phyloP scores from a whole-genome alignment of 2,797 vertebrate genomes.

The Epinephelus awoara region DNA sequence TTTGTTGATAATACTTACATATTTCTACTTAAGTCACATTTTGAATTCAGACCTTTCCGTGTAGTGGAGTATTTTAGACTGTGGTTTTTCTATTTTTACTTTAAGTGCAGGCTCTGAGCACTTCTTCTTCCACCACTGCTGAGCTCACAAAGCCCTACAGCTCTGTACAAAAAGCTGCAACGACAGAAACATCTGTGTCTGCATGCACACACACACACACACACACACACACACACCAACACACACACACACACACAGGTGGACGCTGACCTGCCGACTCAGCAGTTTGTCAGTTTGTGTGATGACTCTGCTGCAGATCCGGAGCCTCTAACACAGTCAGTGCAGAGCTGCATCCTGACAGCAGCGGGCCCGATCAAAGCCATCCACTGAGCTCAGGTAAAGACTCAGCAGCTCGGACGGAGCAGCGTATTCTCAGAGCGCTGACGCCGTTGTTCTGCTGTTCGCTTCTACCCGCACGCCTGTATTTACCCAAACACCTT shows the following conservation, averaged over 20 bases:
- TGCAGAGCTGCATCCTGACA: constrained; percentile 40
- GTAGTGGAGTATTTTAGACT: neutral
- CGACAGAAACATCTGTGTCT: neutral
- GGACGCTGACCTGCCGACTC: constrained; percentile 58
- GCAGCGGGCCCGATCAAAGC: constrained; percentile 56
- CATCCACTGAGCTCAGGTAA: constrained; percentile 56
- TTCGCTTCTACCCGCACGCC: constrained; percentile 26
- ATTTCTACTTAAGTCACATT: neutral
- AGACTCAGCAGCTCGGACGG: constrained; percentile 45
- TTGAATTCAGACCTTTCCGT: neutral
- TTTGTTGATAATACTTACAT: too few species aligned
- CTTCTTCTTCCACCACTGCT: neutral
- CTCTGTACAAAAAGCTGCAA: neutral
- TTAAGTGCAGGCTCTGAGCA: neutral
- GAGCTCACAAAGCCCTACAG: neutral
- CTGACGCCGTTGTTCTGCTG: constrained; percentile 51
- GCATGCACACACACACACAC: constrained; percentile 21
- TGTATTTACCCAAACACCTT: constrained; percentile 52
- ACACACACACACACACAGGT: constrained; percentile 10
- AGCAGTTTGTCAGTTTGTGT: constrained; percentile 60
- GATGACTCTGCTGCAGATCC: constrained; percentile 66
- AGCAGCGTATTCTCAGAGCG: constrained; percentile 41
- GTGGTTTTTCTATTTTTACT: neutral
- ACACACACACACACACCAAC: constrained; percentile 11
- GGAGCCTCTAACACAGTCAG: constrained; percentile 65